Conservation (phyloP, 2,797 vertebrate species). For the Chrosomus eos region DNA sequence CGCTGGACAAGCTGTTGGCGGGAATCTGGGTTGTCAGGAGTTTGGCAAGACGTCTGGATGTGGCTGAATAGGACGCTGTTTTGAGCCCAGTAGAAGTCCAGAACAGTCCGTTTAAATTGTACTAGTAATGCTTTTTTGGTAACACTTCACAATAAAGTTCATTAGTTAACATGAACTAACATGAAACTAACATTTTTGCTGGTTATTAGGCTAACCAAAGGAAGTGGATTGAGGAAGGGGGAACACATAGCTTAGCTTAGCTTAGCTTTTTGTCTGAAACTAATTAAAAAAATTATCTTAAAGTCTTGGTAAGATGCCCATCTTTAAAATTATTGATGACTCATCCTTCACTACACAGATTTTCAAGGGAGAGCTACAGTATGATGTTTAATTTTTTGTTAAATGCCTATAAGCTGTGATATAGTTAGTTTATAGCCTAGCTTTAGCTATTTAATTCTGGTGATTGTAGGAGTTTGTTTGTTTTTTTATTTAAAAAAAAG, state of each 20-base stretch:
- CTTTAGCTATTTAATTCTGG: not conserved
- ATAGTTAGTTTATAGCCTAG: not conserved
- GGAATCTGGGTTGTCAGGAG: constrained; percentile 26
- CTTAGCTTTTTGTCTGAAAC: not conserved
- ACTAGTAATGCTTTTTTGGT: not conserved
- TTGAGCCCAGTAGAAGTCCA: not conserved
- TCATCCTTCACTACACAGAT: not conserved
- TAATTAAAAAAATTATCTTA: not conserved
- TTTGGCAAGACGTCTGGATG: constrained; percentile 22
- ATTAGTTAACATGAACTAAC: too few species aligned
- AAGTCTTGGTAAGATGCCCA: not conserved
- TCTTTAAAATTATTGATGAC: not conserved
- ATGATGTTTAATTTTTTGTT: not conserved
- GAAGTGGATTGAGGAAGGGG: not conserved
- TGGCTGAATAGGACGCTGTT: constrained; percentile 3
- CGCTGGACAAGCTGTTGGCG: constrained; percentile 24
- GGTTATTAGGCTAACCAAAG: not conserved
- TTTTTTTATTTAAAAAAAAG: too few species aligned
- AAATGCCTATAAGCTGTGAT: not conserved
- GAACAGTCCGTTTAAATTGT: not conserved
- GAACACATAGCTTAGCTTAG: not conserved
- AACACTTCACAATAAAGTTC: too few species aligned
- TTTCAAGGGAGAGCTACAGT: not conserved
- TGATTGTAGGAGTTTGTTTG: too few species aligned
- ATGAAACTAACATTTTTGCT: constrained; percentile 4